These are phyloP conservation scores for Bombus sibiricus DNA, from an alignment of 1,140 invertebrate genomes.

Conservation along the genomic window DNA sequence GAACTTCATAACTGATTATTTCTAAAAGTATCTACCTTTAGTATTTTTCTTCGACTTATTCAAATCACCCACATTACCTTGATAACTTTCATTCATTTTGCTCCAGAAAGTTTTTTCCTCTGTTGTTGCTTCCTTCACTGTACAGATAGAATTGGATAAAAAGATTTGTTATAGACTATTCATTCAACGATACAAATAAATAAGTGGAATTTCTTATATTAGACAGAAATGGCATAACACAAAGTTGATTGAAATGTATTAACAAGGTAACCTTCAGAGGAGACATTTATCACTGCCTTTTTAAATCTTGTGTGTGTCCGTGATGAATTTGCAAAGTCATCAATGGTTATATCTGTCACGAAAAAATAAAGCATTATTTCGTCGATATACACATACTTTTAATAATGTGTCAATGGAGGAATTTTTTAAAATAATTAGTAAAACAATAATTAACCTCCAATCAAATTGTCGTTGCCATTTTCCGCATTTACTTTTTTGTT, in stretches of 20 bases:
- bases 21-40: not conserved
- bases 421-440: not conserved
- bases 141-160: slow-evolving; percentile 4
- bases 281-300: slow-evolving; percentile 52
- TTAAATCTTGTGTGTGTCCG: slow-evolving; percentile 43
- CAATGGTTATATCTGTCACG: slow-evolving; percentile 52
- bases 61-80: not conserved
- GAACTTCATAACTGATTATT: not conserved
- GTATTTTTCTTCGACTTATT: slow-evolving; percentile 9
- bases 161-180: not conserved
- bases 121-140: slow-evolving; percentile 34
- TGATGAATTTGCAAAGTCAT: slow-evolving; percentile 63
- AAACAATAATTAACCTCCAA: slow-evolving; percentile 57
- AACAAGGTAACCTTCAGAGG: slow-evolving; percentile 48
- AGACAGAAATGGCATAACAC: not conserved
- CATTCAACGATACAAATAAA: not conserved
- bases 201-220: too few species aligned
- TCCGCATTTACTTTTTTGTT: slow-evolving; percentile 6
- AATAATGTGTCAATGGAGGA: too few species aligned
- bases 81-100: slow-evolving; percentile 19
- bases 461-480: slow-evolving; percentile 25
- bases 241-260: slow-evolving; percentile 14
- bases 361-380: slow-evolving; percentile 7
- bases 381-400: not conserved
- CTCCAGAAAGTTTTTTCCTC: slow-evolving; percentile 3